A percentile compares a stretch with the other conserved stretches of the same genome.
Conservation (phyloP, 2,113 vertebrate genomes). For the Chaetorhynchus papuensis region DNA sequence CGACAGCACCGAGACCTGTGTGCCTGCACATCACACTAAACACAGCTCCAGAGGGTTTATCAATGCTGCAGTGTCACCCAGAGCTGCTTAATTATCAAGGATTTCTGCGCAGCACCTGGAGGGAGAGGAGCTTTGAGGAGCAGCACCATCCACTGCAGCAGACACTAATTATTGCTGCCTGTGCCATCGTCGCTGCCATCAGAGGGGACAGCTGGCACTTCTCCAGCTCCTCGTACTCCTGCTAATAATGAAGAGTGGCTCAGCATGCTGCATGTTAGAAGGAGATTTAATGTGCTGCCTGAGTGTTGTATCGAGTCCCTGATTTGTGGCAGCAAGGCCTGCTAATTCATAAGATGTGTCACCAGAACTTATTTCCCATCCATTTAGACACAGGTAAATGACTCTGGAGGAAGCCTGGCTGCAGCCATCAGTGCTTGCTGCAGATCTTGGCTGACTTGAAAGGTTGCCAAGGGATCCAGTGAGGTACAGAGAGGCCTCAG, state of each 20-base stretch:
- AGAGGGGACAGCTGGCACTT: conserved; percentile 24
- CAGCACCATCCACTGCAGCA: neutral
- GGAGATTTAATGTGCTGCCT: conserved; percentile 8
- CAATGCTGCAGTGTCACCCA: neutral
- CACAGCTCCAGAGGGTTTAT: neutral
- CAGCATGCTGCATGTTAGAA: neutral
- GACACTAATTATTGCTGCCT: conserved; percentile 29
- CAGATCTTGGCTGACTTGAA: neutral
- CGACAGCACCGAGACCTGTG: fast-evolving
- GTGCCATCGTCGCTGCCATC: neutral
- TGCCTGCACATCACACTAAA: neutral
- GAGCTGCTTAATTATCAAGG: conserved; percentile 10
- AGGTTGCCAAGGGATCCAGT: neutral
- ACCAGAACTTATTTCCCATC: neutral
- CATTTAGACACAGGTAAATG: neutral
- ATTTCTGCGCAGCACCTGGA: neutral
- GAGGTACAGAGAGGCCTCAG: neutral
- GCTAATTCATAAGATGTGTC: neutral
- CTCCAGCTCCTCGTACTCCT: conserved; percentile 11
- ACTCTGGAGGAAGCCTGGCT: neutral
- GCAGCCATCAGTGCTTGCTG: neutral
- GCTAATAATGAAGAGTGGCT: neutral
- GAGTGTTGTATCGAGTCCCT: neutral
- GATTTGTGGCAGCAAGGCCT: conserved; percentile 31
- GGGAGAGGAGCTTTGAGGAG: neutral